These are phyloP conservation scores for Cirrhinus mrigala DNA, from an alignment of 2,797 vertebrate species.

Conservation along the genomic window DNA sequence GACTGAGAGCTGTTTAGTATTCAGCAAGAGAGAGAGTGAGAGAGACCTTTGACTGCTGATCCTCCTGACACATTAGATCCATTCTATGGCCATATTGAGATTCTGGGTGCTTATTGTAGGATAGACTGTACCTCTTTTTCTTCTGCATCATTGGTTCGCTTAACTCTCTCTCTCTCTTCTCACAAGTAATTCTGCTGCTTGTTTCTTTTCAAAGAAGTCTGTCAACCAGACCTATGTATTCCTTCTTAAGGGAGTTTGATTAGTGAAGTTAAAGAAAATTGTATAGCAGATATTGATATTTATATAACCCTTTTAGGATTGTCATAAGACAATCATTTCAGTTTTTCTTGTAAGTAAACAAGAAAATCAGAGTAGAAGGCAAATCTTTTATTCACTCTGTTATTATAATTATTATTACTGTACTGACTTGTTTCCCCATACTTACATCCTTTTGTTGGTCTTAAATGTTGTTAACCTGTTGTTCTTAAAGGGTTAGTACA, in stretches of 20 bases:
- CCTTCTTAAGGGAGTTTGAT: background rate
- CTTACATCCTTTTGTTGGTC: background rate
- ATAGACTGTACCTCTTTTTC: conserved; percentile 51
- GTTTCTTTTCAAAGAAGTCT: background rate
- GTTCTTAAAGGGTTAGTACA: background rate
- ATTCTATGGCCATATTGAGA: conserved; percentile 48
- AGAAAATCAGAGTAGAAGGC: background rate
- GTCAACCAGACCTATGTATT: background rate
- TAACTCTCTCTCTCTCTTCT: conserved; percentile 5
- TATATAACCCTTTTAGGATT: background rate
- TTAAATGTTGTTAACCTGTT: background rate
- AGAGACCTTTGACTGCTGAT: conserved; percentile 51
- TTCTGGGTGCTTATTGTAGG: conserved; percentile 40
- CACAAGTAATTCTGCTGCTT: conserved; percentile 15
- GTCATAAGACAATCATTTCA: background rate
- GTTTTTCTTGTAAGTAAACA: background rate
- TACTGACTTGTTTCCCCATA: background rate
- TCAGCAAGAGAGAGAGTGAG: conserved; percentile 45
- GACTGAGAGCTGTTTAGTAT: conserved; percentile 59
- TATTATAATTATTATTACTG: too few relatives aligned
- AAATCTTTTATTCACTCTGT: background rate
- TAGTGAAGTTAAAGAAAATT: background rate
- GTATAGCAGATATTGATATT: background rate
- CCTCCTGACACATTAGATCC: conserved; percentile 44
- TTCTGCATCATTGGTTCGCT: conserved; percentile 33